Evolutionary conservation across 2,888 invertebrate genomes (phyloP).

Genomic region (Amblyjoppa proteus): DNA sequence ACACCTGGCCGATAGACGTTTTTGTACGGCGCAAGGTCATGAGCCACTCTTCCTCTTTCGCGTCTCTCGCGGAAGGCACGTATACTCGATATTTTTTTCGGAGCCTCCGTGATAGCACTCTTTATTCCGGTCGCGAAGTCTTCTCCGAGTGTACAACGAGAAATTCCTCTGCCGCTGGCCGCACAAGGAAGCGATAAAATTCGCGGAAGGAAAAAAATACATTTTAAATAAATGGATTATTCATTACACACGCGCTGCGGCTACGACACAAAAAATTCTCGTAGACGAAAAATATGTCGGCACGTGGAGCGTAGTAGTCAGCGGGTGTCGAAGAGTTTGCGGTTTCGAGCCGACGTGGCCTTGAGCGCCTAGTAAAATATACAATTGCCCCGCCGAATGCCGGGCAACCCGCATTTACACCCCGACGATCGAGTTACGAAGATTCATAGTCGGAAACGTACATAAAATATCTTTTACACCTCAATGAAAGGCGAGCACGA

Average conservation of each 20-base stretch:
- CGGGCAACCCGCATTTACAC: background rate
- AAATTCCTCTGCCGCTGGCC: background rate
- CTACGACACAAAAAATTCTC: constrained; percentile 4
- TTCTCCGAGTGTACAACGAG: background rate
- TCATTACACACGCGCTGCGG: background rate
- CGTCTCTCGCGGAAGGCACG: background rate
- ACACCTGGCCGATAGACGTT: constrained; percentile 18
- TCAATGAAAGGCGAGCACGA: background rate
- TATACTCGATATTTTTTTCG: background rate
- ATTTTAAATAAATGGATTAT: constrained; percentile 6
- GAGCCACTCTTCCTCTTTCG: background rate
- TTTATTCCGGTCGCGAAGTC: background rate
- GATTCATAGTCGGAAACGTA: constrained; percentile 7
- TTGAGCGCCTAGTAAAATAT: constrained; percentile 44
- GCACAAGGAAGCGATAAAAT: background rate
- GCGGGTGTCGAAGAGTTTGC: constrained; percentile 51
- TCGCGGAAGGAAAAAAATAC: background rate
- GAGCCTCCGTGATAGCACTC: background rate
- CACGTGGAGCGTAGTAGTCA: constrained; percentile 13
- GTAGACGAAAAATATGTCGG: constrained; percentile 17
- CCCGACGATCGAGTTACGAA: constrained; percentile 7
- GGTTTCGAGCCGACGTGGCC: constrained; percentile 48
- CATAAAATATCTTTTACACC: background rate
- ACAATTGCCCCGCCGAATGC: background rate
- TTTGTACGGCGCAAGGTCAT: constrained; percentile 17